Conservation (phyloP, 2,113 vertebrate genomes). For the Pampusana beccarii region DNA sequence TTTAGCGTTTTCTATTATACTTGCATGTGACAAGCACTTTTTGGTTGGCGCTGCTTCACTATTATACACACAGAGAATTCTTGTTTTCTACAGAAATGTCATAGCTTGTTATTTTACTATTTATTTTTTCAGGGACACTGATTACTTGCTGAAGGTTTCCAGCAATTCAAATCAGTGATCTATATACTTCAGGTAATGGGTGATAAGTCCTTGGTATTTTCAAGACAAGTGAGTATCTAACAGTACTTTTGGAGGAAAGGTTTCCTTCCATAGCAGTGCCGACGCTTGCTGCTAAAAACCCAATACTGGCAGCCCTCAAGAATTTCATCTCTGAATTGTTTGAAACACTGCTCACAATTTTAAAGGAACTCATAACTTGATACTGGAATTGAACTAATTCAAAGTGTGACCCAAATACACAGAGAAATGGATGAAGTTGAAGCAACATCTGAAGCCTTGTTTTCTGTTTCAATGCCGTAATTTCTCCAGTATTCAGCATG, state of each 20-base stretch:
- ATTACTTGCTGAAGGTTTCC: background rate
- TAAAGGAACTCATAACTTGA: background rate
- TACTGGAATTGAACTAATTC: background rate
- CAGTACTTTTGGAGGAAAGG: background rate
- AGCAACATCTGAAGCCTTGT: background rate
- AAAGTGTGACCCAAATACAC: background rate
- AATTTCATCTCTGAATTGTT: background rate
- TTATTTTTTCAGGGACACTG: background rate
- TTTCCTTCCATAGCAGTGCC: background rate
- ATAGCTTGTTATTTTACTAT: background rate
- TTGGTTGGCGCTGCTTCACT: background rate
- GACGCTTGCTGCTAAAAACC: background rate
- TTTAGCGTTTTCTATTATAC: background rate
- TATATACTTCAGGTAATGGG: background rate
- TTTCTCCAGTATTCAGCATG: background rate
- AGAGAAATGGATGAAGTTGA: background rate
- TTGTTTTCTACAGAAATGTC: background rate
- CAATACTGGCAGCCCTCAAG: background rate
- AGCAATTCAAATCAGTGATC: background rate
- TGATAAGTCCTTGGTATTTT: background rate
- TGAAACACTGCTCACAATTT: background rate
- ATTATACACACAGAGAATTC: background rate
- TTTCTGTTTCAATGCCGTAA: background rate
- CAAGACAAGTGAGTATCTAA: background rate
- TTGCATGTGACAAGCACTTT: background rate